Conservation (phyloP, 2,113 vertebrate genomes). For the Apus apus region DNA sequence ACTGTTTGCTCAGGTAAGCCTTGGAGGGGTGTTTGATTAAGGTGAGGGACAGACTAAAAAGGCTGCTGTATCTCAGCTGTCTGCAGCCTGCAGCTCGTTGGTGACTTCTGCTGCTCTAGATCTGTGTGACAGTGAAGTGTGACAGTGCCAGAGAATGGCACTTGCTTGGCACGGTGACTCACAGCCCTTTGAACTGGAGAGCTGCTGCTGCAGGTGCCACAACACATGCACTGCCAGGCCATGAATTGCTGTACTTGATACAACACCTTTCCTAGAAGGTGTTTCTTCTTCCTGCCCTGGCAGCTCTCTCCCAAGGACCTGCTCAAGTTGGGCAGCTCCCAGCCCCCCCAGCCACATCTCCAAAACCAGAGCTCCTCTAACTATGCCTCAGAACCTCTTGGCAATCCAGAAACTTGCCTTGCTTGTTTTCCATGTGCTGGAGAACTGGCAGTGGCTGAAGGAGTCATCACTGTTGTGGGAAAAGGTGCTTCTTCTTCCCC, state of each 20-base stretch:
- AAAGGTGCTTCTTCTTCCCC: no score
- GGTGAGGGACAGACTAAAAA: background rate
- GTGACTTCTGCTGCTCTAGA: background rate
- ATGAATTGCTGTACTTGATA: background rate
- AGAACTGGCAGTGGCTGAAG: background rate
- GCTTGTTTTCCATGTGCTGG: background rate
- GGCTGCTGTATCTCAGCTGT: background rate
- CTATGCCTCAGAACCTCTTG: background rate
- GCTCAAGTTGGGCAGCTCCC: background rate
- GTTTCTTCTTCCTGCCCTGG: background rate
- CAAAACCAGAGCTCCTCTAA: background rate
- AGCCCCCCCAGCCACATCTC: background rate
- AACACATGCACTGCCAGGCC: background rate
- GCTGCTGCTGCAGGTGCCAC: background rate
- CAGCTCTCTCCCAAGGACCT: background rate
- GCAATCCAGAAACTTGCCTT: background rate
- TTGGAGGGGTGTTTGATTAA: background rate
- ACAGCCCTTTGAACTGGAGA: background rate
- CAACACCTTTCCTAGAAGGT: background rate
- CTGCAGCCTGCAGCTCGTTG: background rate
- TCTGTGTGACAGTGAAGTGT: background rate
- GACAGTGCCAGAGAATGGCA: background rate
- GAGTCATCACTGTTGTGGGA: background rate
- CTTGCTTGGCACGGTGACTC: background rate
- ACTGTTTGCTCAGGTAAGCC: background rate